phyloP scores from a whole-genome alignment of 1,140 invertebrate genomes.

The Anoplophora glabripennis region DNA sequence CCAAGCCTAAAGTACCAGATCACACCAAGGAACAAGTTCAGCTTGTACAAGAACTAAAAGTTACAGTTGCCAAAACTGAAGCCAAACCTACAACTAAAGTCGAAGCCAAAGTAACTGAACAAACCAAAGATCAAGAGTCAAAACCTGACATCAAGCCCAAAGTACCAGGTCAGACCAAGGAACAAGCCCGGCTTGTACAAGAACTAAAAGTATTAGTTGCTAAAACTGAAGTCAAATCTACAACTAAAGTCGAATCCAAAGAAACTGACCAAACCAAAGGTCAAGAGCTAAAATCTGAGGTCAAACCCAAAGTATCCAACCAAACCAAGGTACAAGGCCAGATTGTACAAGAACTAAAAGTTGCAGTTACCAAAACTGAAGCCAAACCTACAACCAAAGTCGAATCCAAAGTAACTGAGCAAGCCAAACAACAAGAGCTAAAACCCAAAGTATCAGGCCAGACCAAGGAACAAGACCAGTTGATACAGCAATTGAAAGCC shows the following conservation, averaged over 20 bases:
- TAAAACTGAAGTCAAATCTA: background rate
- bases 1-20: background rate
- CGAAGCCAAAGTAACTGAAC: conserved; percentile 2
- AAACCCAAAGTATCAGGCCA: background rate
- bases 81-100: background rate
- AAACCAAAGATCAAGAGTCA: background rate
- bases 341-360: conserved; percentile 13
- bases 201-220: conserved; percentile 2
- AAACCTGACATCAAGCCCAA: background rate
- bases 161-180: background rate
- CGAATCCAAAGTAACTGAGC: conserved; percentile 10
- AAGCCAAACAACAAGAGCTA: background rate
- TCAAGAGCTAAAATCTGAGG: conserved; percentile 4
- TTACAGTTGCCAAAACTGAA: background rate
- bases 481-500: conserved; percentile 6
- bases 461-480: background rate
- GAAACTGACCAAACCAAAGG: background rate
- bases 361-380: conserved; percentile 13
- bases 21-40: background rate
- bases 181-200: conserved; percentile 3
- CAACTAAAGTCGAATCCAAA: background rate
- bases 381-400: background rate
- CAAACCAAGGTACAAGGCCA: conserved; percentile 16
- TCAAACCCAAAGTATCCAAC: background rate
- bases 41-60: conserved; percentile 7